Base-by-base conservation (phyloP, 2,888 invertebrate genomes). In the Myathropa florea region DNA sequence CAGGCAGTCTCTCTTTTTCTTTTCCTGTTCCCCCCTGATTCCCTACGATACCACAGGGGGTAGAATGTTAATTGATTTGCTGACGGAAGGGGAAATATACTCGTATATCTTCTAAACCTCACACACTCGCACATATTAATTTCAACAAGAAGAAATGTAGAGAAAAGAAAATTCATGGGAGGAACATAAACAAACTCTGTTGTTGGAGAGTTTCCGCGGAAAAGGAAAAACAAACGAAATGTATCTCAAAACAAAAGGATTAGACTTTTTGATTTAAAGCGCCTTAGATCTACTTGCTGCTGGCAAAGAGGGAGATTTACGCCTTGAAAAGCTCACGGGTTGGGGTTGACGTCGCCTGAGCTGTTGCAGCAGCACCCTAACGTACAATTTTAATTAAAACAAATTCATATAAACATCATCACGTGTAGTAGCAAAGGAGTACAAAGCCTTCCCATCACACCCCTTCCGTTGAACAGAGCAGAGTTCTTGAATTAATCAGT, bases 1-100 rank as follows among this genome's bases (percentile, higher is more conserved):
- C 79, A 33, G 18, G 46, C 65, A 46, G 30, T 46, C 53, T 59
- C 57, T 28, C 30, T 14, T 2, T 21, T 14, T n/a, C 30, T 3
- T 4, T 33, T 14, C 21, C 28, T 28, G n/a, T 23, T 1, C 18
- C 12, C 28, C n/a, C 30, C 1, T 21, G n/a, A 24, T 30, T n/a
- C 23, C 46, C 70, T 72, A 14, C 18, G 18, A 46, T 46, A 18
- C 18, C 46, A 46, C 18, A 18, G 46, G 18, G 59, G 33, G 70
- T 82, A 53, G 82, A 85, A 85, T 85, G 85, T 85, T 85, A 85
- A 85, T 85, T 85, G 85, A 85, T 82, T 85, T 82, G 72, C 77
- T 65, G 9, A 55, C 70, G 39, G 39, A 67, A 23, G n/a, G 57
- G 53, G 76, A 18, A 71, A 30, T 46, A 46, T 18, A 46, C 18